Base-by-base conservation (phyloP, 2,888 invertebrate species). In the Acheta domesticus region DNA sequence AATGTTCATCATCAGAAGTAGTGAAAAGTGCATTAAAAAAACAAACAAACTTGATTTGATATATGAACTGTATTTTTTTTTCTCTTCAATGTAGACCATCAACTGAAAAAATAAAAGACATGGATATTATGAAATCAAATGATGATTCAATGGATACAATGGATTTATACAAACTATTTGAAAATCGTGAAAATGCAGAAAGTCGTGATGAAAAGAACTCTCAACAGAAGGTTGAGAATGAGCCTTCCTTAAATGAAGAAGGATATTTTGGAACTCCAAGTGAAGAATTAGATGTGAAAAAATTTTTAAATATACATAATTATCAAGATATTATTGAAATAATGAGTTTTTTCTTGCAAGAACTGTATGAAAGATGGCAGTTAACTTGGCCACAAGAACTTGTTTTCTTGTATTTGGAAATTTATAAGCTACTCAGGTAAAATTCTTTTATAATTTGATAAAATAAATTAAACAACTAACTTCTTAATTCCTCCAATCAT, bases 261-360 rank as follows among this genome's bases (percentile, higher is more conserved):
- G 85, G 88, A 79, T 94, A 94, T 86, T 94, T 94, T 87, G 91
- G 90, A 2, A 89, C 91, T 1, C 90, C 91, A 73, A 85, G 86
- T 78, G 94, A 94, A 88, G 88, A 87, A 82, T 87, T 86, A 77
- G 93, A 93, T 86, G 92, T 93, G 0, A 88, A 89, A 82, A 86
- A 87, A 77, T 92, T 93, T 83, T 90, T 93, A 83, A 88, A 87
- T 79, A 88, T 90, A n/a, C 49, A 78, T 21, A 78, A 76, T 14
- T 19, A n/a, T 16, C 49, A 49, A 77, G 75, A 79, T 23, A 79
- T 91, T 82, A 89, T 91, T 83, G 87, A 87, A 76, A 88, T 92
- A 83, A 86, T 93, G 12, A 90, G 90, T 82, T 90, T 90, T 79
- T 91, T 89, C 84, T 88, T 92, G 1, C 87, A 87, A 83, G 87